phyloP scores from a whole-genome alignment of 2,113 vertebrate genomes.

The Pelecanus crispus region DNA sequence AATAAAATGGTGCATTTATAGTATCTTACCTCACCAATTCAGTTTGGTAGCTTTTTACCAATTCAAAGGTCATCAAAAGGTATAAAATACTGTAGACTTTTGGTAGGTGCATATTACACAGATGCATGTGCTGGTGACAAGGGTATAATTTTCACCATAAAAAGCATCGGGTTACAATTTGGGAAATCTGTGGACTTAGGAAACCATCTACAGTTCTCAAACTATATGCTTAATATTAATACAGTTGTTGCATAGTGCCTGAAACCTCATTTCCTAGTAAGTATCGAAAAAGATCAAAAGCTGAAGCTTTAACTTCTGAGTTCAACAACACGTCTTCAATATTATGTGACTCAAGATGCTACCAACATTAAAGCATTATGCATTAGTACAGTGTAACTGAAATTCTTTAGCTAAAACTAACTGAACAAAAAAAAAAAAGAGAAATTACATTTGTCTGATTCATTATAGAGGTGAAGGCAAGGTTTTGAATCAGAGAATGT shows the following conservation, averaged over 20 bases:
- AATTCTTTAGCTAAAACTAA: not conserved
- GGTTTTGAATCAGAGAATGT: not conserved
- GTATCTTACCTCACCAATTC: not conserved
- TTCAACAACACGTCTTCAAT: not conserved
- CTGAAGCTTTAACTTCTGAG: not conserved
- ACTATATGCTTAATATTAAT: not conserved
- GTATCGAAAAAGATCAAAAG: not conserved
- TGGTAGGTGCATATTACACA: not conserved
- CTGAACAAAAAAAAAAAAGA: not conserved
- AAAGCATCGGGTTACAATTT: not conserved
- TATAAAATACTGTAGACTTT: not conserved
- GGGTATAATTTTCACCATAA: not conserved
- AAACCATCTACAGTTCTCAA: not conserved
- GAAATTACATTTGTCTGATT: not conserved
- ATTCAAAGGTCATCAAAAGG: not conserved
- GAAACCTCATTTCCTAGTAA: not conserved
- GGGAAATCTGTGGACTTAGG: not conserved
- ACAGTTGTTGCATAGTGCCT: not conserved
- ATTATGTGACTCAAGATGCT: not conserved
- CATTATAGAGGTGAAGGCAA: not conserved
- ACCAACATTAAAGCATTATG: not conserved
- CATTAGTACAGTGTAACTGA: not conserved
- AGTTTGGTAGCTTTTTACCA: not conserved
- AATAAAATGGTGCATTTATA: not conserved
- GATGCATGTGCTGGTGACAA: not conserved